Base-by-base conservation (phyloP, 2,888 invertebrate genomes). In the Conistra vaccinii region DNA sequence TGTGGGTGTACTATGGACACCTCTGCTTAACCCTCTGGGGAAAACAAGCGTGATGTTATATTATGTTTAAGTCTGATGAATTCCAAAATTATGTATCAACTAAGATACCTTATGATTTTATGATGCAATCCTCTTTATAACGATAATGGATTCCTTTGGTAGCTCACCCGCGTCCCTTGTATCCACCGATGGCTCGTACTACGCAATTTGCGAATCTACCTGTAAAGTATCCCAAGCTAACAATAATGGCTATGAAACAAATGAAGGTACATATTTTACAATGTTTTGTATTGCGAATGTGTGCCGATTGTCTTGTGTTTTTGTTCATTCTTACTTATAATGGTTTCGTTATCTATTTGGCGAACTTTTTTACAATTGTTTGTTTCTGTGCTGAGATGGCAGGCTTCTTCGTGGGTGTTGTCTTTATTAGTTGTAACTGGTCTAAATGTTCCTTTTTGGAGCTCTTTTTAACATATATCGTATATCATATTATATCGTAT, bases 281-380 rank as follows among this genome's bases (percentile, higher is more conserved):
- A 69, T 55, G 69, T 70, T 70, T 53, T 74, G 35, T 67, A 67
- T 67, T 65, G 72, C 69, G 32, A 70, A 79, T 73, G 26, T 79
- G 26, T 68, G 65, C 42, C 39, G 17, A 79, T 79, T 83, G 80
- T 79, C 58, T 82, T 70, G 51, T 69, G 65, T 83, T 53, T 72
- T 68, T 67, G 65, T 65, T 53, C 57, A 57, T 75, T 73, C 39
- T 57, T 14, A 53, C 39, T 61, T 45, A 51, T 67, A 70, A 51
- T 73, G n/a, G 63, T 32, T 32, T 61, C 14, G 42, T 65, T 79
- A 65, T 71, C 63, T 55, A 23, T 75, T 58, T 83, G 66, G 68
- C 29, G 14, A 67, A 62, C 45, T 53, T 48, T 70, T 81, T 73
- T 53, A 39, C n/a, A 23, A 45, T 61, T 72, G 48, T 55, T 62